Percentiles rank a stretch among this genome's conserved stretches.
These are phyloP conservation scores for Phrynosoma platyrhinos DNA, from an alignment of 2,113 vertebrate species.

Conservation along the genomic window DNA sequence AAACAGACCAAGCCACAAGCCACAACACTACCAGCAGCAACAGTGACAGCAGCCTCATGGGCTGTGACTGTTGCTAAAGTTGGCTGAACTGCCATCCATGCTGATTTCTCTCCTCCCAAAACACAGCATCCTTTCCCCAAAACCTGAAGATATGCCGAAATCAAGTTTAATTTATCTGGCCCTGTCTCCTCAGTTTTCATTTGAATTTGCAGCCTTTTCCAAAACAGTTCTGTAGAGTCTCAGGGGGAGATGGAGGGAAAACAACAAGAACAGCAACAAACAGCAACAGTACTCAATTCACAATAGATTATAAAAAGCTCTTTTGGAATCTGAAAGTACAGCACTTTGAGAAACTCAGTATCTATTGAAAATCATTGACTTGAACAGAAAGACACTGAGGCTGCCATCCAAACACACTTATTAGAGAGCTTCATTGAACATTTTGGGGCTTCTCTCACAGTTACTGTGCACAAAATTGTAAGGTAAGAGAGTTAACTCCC, in stretches of 20 bases:
- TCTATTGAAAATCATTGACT: not conserved
- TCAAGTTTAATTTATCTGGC: not conserved
- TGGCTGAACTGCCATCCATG: constrained; percentile 1
- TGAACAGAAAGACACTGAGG: accelerated
- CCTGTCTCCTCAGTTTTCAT: not conserved
- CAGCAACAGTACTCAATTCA: not conserved
- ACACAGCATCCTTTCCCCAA: not conserved
- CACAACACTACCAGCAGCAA: constrained; percentile 14
- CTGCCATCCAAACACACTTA: not conserved
- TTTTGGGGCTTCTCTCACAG: not conserved
- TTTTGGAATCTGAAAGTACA: not conserved
- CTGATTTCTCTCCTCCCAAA: not conserved
- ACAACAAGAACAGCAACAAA: not conserved
- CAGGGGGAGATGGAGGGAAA: not conserved
- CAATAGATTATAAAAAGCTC: not conserved
- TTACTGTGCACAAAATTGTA: not conserved
- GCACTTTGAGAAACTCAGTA: not conserved
- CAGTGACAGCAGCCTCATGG: not conserved
- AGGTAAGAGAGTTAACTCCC: not conserved
- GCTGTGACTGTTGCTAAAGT: not conserved
- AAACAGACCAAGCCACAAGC: constrained; percentile 48
- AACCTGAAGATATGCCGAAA: accelerated
- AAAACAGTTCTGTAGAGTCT: not conserved
- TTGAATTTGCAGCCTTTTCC: not conserved
- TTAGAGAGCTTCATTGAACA: not conserved